Percentiles rank a stretch among this genome's conserved stretches.
Evolutionary conservation across 2,797 vertebrate genomes (phyloP).

Genomic region (Pseudotriccus pelzelni): DNA sequence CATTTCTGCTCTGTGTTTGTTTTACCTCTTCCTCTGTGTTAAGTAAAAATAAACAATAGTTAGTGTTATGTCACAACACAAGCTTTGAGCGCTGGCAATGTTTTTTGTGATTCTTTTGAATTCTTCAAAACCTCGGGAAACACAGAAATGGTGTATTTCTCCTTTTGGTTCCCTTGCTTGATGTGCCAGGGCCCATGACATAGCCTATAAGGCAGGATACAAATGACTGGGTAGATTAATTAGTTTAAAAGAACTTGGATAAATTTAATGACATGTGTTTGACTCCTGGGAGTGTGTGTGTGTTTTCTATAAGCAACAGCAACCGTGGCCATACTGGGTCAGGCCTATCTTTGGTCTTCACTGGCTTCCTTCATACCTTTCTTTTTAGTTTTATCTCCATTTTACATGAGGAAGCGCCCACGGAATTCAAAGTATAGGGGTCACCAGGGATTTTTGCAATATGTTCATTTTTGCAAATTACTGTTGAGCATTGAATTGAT

Average conservation of each 20-base stretch:
- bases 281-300: not conserved
- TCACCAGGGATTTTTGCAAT: not conserved
- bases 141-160: not conserved
- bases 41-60: not conserved
- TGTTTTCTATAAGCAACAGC: not conserved
- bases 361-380: not conserved
- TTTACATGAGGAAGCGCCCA: not conserved
- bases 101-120: not conserved
- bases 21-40: not conserved
- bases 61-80: not conserved
- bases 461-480: not conserved
- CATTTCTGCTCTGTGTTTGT: not conserved
- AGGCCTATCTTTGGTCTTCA: not conserved
- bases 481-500: not conserved
- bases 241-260: not conserved
- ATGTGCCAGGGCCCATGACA: not conserved
- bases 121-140: not conserved
- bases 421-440: not conserved
- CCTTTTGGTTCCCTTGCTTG: not conserved
- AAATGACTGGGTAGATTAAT: not conserved
- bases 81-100: not conserved
- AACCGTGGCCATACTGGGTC: fast-evolving
- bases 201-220: not conserved
- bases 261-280: not conserved
- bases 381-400: not conserved